Base-by-base conservation (phyloP, 2,113 vertebrate genomes). In the Peromyscus polionotus region DNA sequence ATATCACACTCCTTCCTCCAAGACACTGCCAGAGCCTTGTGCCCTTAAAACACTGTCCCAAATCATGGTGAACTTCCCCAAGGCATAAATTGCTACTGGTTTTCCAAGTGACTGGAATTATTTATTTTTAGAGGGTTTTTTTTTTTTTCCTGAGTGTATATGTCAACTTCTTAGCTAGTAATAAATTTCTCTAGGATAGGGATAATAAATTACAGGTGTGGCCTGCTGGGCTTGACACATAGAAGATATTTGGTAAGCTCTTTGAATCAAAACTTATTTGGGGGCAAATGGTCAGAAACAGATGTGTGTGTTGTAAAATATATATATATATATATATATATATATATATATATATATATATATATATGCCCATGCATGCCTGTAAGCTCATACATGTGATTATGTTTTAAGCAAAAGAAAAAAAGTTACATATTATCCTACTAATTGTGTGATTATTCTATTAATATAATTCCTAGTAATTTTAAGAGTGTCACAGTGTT, bases 121-220 rank as follows among this genome's bases (percentile, higher is more conserved):
- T 86, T 86, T 59, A 81, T 91, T 75, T 83, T 93, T 51, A 77
- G 85, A n/a, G 59, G 33, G 17, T 39, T 80, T 57, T 57, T 28
- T 42, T 31, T n/a, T n/a, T 76, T 33, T 61, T 92, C 89, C 61
- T 84, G 59, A 65, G 59, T 28, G 79, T 95, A 33, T 24, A 42
- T 73, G 87, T 93, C 83, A 96, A 24, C 31, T 95, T 97, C 36
- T 79, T 94, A 96, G 28, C 45, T 89, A 39, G 10, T 81, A 95
- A 96, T 96, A 83, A 39, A 87, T 96, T 96, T 94, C 39, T 95
- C 91, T 91, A 94, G 48, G 59, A 67, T 59, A 91, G 16, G 31
- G 6, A 68, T 86, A 91, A 95, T 93, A 83, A 83, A 91, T 94
- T 93, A 73, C 57, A 93, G 59, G 83, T 75, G 39, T 93, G 81